phyloP scores from a whole-genome alignment of 2,888 invertebrate species.

The Drosophila limbata region DNA sequence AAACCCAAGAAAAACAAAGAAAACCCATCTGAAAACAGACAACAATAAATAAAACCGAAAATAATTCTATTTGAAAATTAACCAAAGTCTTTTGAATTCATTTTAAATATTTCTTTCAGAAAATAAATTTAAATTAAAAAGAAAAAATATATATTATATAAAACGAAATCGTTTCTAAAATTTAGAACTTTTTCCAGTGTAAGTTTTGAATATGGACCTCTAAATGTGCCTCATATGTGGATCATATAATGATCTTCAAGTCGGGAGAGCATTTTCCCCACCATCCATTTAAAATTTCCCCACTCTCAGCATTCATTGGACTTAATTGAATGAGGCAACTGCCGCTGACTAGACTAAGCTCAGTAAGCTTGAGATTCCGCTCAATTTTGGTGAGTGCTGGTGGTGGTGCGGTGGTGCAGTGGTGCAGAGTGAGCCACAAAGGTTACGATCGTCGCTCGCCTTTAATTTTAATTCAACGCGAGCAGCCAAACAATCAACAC shows the following conservation, averaged over 20 bases:
- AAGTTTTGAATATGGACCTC: too few relatives aligned
- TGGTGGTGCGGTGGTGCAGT: neutral
- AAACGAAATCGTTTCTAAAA: neutral
- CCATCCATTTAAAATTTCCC: neutral
- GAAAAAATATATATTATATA: neutral
- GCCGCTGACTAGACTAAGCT: slow-evolving; percentile 27
- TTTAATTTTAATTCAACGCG: slow-evolving; percentile 33
- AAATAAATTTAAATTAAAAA: neutral
- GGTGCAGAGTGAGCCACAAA: slow-evolving; percentile 40
- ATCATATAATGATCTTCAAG: neutral
- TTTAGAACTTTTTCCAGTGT: neutral
- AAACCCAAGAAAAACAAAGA: slow-evolving; percentile 19
- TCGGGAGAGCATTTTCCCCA: neutral
- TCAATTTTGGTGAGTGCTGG: slow-evolving; percentile 18
- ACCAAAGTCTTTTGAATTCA: neutral
- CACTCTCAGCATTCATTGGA: slow-evolving; percentile 32
- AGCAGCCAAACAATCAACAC: slow-evolving; percentile 40
- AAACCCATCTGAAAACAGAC: slow-evolving; percentile 15
- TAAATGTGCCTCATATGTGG: too few relatives aligned
- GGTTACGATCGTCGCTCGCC: slow-evolving; percentile 30
- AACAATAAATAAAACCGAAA: slow-evolving; percentile 47
- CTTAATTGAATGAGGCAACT: slow-evolving; percentile 54
- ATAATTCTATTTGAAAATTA: slow-evolving; percentile 34
- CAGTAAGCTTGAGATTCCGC: slow-evolving; percentile 21
- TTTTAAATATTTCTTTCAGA: neutral